Evolutionary conservation across 2,797 vertebrate genomes (phyloP).

Genomic region (Gallinago stenura): DNA sequence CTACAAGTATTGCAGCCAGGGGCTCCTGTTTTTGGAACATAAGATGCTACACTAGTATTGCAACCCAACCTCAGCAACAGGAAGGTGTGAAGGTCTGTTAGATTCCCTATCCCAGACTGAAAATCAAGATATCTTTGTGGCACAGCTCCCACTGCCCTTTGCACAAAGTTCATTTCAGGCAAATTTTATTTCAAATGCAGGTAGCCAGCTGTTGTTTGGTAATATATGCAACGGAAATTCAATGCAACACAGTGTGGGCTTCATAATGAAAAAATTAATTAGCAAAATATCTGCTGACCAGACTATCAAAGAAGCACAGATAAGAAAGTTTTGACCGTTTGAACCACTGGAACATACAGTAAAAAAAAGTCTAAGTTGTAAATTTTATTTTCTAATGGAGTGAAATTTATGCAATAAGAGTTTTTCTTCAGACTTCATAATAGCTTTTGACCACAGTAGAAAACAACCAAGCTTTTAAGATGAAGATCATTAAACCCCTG

Average conservation of each 20-base stretch:
- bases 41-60: background rate
- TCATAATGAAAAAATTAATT: background rate
- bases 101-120: background rate
- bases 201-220: background rate
- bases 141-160: background rate
- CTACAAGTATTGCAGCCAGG: background rate
- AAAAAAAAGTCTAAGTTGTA: background rate
- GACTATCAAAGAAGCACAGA: background rate
- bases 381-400: background rate
- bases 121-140: background rate
- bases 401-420: background rate
- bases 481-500: background rate
- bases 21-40: background rate
- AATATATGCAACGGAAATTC: background rate
- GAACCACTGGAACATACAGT: background rate
- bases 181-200: background rate
- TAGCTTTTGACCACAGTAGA: background rate
- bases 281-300: background rate
- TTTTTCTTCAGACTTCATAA: background rate
- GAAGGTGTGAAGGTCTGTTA: background rate
- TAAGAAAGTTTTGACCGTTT: background rate
- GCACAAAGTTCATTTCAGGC: background rate
- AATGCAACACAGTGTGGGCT: background rate
- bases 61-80: background rate
- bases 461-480: background rate